Evolutionary conservation across 2,888 invertebrate species (phyloP), one percentile per base, ranked within the genome.

Genomic region (Psylliodes chrysocephalus): DNA sequence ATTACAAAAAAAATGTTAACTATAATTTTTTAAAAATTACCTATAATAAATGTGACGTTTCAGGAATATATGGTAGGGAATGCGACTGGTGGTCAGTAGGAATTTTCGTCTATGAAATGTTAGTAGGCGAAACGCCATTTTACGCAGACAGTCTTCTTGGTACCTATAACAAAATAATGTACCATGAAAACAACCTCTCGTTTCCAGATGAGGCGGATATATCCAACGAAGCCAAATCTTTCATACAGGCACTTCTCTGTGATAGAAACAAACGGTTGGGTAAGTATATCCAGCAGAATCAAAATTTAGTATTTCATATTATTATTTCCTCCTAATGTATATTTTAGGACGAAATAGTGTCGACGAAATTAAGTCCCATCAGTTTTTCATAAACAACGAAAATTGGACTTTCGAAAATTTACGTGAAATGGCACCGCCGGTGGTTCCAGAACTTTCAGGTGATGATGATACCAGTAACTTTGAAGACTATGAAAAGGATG

Each of bases 11-110:
- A n/a, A n/a, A n/a, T n/a, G n/a, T n/a, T n/a, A n/a, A n/a, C 1
- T 35, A 15, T n/a, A 18, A 5, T 35, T 28, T 7, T 18, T 15
- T 17, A 49, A 17, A 10, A 4, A 57, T 42, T n/a, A n/a, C n/a
- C n/a, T n/a, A n/a, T n/a, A 19, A 14, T 30, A 22, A 25, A 28
- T 33, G 1, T 56, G 12, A 56, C 10, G 10, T 60, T 66, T 57
- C 49, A 74, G 74, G 74, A 62, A 93, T 95, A 64, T 99, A 99
- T 82, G 98, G 98, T 0, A 87, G 96, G 42, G 98, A 99, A 83
- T 98, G 97, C 84, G 98, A 98, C 84, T 98, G 96, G 96, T 98
- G 98, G 98, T 97, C 98, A 15, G 98, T 98, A 19, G 99, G 99
- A 59, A 97, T 99, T 75, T 96, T 99, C 83, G 88, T 99, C 1